phyloP scores from a whole-genome alignment of 2,888 invertebrate species.

The Melieria picta region DNA sequence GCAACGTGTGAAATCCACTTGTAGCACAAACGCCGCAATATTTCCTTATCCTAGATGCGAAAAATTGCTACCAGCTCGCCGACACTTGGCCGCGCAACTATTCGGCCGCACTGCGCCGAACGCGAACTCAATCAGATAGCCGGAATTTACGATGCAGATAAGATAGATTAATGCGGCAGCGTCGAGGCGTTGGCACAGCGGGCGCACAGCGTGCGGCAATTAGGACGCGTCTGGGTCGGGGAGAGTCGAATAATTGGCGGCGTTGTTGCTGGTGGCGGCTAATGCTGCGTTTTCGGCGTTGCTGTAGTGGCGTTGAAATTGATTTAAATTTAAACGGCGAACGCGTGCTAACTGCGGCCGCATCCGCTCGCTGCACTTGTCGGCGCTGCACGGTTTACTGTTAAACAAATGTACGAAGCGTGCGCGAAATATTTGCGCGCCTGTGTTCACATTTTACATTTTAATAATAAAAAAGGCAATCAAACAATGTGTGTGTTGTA shows the following conservation, averaged over 20 bases:
- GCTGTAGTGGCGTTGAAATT: background rate
- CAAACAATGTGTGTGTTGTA: background rate
- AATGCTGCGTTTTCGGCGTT: background rate
- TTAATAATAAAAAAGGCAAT: background rate
- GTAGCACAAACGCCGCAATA: too few species aligned
- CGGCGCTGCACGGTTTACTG: background rate
- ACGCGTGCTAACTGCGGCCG: background rate
- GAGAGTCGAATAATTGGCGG: background rate
- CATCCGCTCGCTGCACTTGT: background rate
- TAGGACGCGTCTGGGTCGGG: too few species aligned
- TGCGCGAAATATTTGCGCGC: background rate
- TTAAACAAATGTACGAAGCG: background rate
- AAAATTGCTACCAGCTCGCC: too few species aligned
- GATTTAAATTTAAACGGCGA: conserved; percentile 1
- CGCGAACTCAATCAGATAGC: too few species aligned
- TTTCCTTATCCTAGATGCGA: too few species aligned
- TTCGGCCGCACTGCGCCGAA: too few species aligned
- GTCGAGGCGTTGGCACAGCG: too few species aligned
- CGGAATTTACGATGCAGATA: too few species aligned
- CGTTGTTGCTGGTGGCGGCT: background rate
- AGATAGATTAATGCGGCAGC: too few species aligned
- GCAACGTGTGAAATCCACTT: too few species aligned
- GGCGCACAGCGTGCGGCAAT: too few species aligned
- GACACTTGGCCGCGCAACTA: too few species aligned
- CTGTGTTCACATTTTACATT: background rate